Conservation (phyloP, 2,888 invertebrate species). For the Xanthia togata region DNA sequence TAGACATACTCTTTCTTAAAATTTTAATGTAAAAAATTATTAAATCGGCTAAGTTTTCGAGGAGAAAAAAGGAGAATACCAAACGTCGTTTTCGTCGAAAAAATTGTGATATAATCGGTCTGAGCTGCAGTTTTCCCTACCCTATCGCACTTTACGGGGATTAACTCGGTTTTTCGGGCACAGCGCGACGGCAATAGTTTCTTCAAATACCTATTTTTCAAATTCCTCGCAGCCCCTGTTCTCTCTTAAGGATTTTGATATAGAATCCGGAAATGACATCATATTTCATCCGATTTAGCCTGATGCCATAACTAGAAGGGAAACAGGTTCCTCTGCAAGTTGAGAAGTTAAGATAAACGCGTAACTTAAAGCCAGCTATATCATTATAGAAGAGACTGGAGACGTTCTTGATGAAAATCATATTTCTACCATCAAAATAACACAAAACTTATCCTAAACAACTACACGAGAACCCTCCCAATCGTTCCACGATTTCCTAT, state of each 20-base stretch:
- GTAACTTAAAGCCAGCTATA: neutral
- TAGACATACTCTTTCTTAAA: too few relatives aligned
- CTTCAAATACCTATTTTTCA: too few relatives aligned
- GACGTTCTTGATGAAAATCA: neutral
- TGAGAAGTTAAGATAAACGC: neutral
- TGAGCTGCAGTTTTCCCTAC: too few relatives aligned
- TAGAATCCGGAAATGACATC: neutral
- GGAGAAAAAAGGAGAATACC: too few relatives aligned
- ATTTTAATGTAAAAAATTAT: too few relatives aligned
- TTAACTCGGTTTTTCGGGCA: too few relatives aligned
- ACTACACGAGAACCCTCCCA: neutral
- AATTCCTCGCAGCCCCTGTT: too few relatives aligned
- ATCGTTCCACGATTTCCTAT: conserved; percentile 20
- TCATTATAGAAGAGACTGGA: neutral
- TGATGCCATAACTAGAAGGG: neutral
- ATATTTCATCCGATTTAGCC: neutral
- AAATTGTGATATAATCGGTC: too few relatives aligned
- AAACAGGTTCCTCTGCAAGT: neutral
- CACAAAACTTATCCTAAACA: neutral
- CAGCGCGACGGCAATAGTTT: too few relatives aligned
- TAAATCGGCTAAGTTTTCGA: too few relatives aligned
- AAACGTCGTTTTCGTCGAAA: too few relatives aligned
- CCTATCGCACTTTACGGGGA: too few relatives aligned
- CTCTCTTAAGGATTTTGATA: neutral
- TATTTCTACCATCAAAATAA: neutral